Base-by-base conservation (phyloP, 2,113 vertebrate genomes). In the Illadopsis cleaveri region DNA sequence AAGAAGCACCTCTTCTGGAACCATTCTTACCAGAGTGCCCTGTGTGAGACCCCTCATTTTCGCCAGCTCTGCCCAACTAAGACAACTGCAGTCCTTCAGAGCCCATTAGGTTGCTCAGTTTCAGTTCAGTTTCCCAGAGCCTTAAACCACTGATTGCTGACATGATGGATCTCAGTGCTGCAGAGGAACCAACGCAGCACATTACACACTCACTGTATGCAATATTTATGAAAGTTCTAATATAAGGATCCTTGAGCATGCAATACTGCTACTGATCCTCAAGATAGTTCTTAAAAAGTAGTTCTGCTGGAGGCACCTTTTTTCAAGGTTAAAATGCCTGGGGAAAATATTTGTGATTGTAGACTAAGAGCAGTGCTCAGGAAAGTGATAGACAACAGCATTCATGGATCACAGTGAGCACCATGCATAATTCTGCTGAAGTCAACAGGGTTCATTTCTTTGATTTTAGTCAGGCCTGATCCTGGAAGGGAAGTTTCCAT, bases 201-300 rank as follows among this genome's bases (percentile, higher is more conserved):
- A 57, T 66, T 71, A n/a, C 48, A 77, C 40, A 42, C 61, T 54
- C 53, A 33, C 47, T 37, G 48, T 35, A 89, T 94, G 18, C 48
- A 97, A 35, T 89, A 88, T 87, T 94, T 89, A 93, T 86, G 65
- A 61, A 91, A 65, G 51, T 86, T 75, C 54, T 64, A 24, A 68
- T 80, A 72, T 35, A 78, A 91, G 57, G 10, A 89, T 69, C 40
- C 37, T 57, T 83, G 56, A 85, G 56, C 69, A 40, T 75, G 61
- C 84, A 76, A 14, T 86, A 70, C 54, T 69, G 68, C 40, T 76
- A 5, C 40, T 87, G 7, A 58, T 50, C 72, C 66, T 56, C 44
- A 44, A 61, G 15, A 64, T 30, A 72, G 56, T 33, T 86, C 81
- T 89, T 89, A 50, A 70, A 68, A 66, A 75, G 61, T 24, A 69